Evolutionary conservation across 1,140 invertebrate species (phyloP).

Genomic region (Papilio machaon): DNA sequence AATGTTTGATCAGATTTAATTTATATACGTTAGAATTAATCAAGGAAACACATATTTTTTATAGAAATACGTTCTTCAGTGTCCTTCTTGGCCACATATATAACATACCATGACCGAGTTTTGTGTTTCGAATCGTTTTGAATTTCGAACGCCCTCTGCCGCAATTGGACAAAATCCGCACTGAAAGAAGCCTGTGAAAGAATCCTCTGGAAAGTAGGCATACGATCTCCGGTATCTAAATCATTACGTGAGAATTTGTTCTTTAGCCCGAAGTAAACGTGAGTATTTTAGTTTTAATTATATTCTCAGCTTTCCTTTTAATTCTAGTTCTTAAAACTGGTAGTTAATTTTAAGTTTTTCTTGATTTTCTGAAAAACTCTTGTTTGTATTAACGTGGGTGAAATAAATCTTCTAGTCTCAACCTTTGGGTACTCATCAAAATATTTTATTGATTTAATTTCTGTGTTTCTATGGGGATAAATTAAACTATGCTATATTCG

Average conservation of each 20-base stretch:
- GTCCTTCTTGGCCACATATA: conserved; percentile 25
- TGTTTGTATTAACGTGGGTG: conserved; percentile 8
- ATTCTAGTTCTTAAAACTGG: conserved; percentile 38
- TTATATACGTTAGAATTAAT: background rate
- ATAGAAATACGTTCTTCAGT: background rate
- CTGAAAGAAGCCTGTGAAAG: conserved; percentile 80
- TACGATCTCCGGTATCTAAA: conserved; percentile 81
- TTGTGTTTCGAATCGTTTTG: conserved; percentile 62
- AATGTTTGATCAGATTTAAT: background rate
- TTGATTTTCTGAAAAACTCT: conserved; percentile 44
- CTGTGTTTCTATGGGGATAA: conserved; percentile 72
- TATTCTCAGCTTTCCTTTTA: conserved; percentile 44
- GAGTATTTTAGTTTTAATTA: conserved; percentile 64
- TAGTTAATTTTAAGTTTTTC: conserved; percentile 42
- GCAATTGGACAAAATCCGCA: conserved; percentile 56
- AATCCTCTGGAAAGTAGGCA: conserved; percentile 81
- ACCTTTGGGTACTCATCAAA: conserved; percentile 54
- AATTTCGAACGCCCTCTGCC: conserved; percentile 79
- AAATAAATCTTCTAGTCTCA: conserved; percentile 27
- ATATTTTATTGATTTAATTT: conserved; percentile 74
- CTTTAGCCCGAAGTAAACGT: conserved; percentile 72
- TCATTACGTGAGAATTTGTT: conserved; percentile 79
- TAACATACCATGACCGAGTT: conserved; percentile 30
- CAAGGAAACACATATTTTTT: conserved; percentile 8
- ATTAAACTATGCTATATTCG: conserved; percentile 36